Evolutionary conservation across 2,888 invertebrate species (phyloP).

Genomic region (Rapana venosa): DNA sequence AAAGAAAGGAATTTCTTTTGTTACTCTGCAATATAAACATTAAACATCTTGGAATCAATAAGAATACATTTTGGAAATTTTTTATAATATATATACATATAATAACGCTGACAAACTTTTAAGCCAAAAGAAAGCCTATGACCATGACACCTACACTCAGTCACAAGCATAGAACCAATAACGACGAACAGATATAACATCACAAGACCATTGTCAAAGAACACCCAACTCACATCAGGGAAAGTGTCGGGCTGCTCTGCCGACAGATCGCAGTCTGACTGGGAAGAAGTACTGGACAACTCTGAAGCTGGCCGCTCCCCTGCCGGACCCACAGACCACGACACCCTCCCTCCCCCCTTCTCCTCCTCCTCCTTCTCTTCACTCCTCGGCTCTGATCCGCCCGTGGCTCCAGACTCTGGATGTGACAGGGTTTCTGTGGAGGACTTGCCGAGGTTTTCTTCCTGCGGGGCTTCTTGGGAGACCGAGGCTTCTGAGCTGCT

Average conservation of each 20-base stretch:
- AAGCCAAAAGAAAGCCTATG: too few species aligned
- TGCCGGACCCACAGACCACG: background rate
- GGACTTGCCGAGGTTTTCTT: background rate
- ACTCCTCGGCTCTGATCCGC: background rate
- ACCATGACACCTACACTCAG: too few species aligned
- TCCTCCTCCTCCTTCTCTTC: background rate
- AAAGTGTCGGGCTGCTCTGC: background rate
- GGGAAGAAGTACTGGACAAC: background rate
- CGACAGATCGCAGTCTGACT: background rate
- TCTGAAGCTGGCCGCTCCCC: background rate
- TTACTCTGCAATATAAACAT: too few species aligned
- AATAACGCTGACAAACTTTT: too few species aligned
- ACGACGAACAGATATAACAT: background rate
- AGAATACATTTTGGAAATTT: too few species aligned
- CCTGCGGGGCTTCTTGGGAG: background rate
- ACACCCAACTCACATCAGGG: background rate
- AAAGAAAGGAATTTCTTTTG: too few species aligned
- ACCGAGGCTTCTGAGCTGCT: background rate
- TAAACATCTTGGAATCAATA: too few species aligned
- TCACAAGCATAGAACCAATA: too few species aligned
- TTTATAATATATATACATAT: too few species aligned
- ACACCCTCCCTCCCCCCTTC: background rate
- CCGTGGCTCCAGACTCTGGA: background rate
- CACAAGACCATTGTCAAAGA: too few species aligned
- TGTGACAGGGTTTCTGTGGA: conserved; percentile 21